Percentiles rank a stretch among this genome's conserved stretches.
These are phyloP conservation scores for Halichondria panicea DNA, from an alignment of 37 sponge, comb jelly and placozoan species.

Conservation along the genomic window DNA sequence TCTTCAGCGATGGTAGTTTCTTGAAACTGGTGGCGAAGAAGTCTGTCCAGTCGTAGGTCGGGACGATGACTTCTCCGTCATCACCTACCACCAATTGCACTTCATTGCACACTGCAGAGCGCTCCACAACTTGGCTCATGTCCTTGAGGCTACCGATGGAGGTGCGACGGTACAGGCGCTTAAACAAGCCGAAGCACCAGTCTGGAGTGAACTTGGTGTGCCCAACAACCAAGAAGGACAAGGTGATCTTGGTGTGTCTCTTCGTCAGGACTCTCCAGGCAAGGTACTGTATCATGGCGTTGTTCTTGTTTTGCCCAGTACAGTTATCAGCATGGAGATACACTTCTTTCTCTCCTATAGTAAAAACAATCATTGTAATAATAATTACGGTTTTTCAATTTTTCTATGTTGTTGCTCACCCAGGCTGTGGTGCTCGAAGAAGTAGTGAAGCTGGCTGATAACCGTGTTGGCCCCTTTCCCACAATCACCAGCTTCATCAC, in stretches of 20 bases:
- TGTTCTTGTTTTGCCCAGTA: slow-evolving; percentile 50
- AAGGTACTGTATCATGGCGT: slow-evolving; percentile 17
- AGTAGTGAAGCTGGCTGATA: slow-evolving; percentile 24
- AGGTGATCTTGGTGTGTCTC: slow-evolving; percentile 26
- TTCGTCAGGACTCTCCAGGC: slow-evolving; percentile 34
- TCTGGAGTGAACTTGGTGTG: slow-evolving; percentile 40
- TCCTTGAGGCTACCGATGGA: slow-evolving; percentile 39
- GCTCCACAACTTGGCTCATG: slow-evolving; percentile 9
- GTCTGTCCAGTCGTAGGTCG: slow-evolving; percentile 30
- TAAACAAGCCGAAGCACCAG: too few relatives aligned
- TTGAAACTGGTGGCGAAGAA: slow-evolving; percentile 16
- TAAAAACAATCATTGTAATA: too few relatives aligned
- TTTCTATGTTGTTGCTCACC: too few relatives aligned
- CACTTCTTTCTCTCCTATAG: too few relatives aligned
- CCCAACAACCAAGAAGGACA: slow-evolving; percentile 38
- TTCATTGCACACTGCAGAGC: slow-evolving; percentile 21
- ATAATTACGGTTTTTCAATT: too few relatives aligned
- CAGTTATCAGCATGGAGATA: slow-evolving; percentile 43
- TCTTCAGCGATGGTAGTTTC: slow-evolving; percentile 7
- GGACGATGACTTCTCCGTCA: too few relatives aligned
- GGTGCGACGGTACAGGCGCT: slow-evolving; percentile 25
- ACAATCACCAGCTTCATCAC: slow-evolving; percentile 22
- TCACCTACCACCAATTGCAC: too few relatives aligned
- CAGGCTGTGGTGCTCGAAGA: slow-evolving; percentile 18
- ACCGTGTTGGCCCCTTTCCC: slow-evolving; percentile 45